Percentiles rank a stretch among this genome's conserved stretches.
These are phyloP conservation scores for Heliconius hortense DNA, from an alignment of 2,888 invertebrate species.

Conservation along the genomic window DNA sequence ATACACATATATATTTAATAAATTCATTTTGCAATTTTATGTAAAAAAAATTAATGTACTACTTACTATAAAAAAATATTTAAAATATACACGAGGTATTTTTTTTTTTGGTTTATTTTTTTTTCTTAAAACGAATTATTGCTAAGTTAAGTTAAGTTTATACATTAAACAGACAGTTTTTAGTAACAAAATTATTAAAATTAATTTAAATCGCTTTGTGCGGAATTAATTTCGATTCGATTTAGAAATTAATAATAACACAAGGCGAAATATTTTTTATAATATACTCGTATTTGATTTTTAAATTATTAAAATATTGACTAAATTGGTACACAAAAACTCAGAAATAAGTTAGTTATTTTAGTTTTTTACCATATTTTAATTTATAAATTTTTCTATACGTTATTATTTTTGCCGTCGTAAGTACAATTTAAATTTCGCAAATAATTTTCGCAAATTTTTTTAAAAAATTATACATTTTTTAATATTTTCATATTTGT, in stretches of 20 bases:
- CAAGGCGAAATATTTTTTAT: too few species aligned
- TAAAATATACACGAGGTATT: conserved; percentile 16
- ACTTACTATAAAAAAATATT: neutral
- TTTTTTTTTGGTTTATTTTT: neutral
- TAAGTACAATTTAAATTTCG: neutral
- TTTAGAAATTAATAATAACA: too few species aligned
- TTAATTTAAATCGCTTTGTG: too few species aligned
- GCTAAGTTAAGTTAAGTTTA: neutral
- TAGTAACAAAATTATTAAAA: neutral
- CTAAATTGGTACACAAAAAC: too few species aligned
- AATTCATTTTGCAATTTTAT: neutral
- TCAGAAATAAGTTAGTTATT: too few species aligned
- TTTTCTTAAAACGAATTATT: neutral
- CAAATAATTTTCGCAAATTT: neutral
- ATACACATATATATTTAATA: neutral
- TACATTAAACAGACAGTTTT: neutral
- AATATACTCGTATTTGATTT: neutral
- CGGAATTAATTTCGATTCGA: too few species aligned
- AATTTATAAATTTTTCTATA: neutral
- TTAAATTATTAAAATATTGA: neutral
- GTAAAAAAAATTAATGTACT: neutral
- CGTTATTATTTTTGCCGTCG: neutral
- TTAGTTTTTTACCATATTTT: too few species aligned
- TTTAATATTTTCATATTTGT: neutral
- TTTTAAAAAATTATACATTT: neutral